Evolutionary conservation across 2,113 vertebrate species (phyloP).

Genomic region (Propithecus coquereli): DNA sequence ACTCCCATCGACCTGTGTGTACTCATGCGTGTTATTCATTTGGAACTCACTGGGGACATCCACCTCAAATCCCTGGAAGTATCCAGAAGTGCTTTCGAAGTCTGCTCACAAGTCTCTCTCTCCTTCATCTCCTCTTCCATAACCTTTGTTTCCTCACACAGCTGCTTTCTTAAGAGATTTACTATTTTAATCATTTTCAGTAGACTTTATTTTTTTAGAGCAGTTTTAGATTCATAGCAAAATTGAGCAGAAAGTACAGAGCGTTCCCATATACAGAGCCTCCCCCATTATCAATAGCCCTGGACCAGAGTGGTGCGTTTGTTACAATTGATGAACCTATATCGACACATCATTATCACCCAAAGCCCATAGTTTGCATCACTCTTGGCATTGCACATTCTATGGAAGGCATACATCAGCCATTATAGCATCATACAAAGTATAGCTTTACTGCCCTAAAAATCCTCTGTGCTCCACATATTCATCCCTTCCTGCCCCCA

Average conservation of each 20-base stretch:
- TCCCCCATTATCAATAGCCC: neutral
- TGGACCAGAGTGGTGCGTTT: neutral
- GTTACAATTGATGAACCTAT: neutral
- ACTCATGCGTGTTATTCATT: neutral
- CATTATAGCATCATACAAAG: neutral
- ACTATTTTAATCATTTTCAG: neutral
- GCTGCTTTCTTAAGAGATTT: neutral
- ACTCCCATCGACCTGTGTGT: neutral
- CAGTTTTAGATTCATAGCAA: neutral
- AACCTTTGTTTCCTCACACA: neutral
- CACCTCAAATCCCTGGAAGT: neutral
- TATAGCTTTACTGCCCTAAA: neutral
- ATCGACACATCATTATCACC: neutral
- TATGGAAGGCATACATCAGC: neutral
- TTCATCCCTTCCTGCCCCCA: neutral
- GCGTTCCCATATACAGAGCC: too few species aligned
- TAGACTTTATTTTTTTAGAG: neutral
- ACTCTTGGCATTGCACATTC: neutral
- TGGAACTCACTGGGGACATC: neutral
- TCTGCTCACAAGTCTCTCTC: neutral
- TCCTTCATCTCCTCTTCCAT: neutral
- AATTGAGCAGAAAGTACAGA: neutral
- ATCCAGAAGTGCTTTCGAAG: neutral
- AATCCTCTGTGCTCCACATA: neutral
- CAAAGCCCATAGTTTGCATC: neutral